Evolutionary conservation across 2,797 vertebrate species (phyloP).

Genomic region (Mastacembelus armatus): DNA sequence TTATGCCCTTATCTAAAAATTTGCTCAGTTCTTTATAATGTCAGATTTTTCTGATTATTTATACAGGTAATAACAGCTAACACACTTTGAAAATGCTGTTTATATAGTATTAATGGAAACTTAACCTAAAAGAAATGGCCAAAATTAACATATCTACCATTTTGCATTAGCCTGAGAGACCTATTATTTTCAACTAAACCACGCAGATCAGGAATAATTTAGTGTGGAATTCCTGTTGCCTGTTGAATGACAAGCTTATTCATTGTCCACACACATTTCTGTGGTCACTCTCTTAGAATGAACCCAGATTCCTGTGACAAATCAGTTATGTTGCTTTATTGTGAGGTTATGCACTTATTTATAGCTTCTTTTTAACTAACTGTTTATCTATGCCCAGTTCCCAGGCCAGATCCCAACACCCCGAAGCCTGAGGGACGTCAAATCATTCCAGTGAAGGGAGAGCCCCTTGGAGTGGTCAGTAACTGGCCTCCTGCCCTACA

Average conservation of each 20-base stretch:
- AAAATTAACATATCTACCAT: background rate
- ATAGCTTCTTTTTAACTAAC: background rate
- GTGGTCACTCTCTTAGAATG: background rate
- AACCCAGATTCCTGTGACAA: background rate
- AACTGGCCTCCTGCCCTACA: constrained; percentile 97
- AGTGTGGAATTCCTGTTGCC: background rate
- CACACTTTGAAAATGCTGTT: background rate
- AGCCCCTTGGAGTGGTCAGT: constrained; percentile 94
- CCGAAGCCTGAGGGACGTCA: constrained; percentile 96
- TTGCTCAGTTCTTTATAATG: too few relatives aligned
- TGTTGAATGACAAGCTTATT: background rate
- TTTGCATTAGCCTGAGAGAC: background rate
- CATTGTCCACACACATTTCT: background rate
- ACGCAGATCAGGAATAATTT: background rate
- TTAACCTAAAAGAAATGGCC: background rate
- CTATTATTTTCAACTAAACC: background rate
- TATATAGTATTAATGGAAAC: background rate
- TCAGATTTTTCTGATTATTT: background rate
- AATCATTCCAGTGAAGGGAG: constrained; percentile 96
- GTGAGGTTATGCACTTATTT: background rate
- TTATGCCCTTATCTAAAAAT: too few relatives aligned
- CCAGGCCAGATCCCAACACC: constrained; percentile 95
- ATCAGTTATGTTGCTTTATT: background rate
- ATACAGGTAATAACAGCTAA: too few relatives aligned
- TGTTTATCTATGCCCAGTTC: constrained; percentile 79